Percentiles rank a stretch among this genome's conserved stretches.
phyloP scores from a whole-genome alignment of 2,888 invertebrate genomes.

The Napeogenes inachia region DNA sequence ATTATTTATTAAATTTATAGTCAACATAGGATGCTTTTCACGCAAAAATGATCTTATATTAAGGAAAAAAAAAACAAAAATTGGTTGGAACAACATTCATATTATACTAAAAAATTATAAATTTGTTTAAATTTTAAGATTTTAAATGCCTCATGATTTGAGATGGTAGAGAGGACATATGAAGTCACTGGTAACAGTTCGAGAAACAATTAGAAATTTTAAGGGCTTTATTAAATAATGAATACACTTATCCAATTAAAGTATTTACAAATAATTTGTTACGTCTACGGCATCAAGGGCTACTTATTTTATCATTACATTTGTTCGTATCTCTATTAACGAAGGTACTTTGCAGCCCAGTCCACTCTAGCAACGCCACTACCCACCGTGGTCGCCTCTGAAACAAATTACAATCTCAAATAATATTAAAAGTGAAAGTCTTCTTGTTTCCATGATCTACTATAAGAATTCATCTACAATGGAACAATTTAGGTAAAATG shows the following conservation, averaged over 20 bases:
- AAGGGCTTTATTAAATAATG: not conserved
- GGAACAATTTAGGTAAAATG: too few relatives aligned
- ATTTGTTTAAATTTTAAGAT: too few relatives aligned
- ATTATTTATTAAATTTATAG: too few relatives aligned
- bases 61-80: too few relatives aligned
- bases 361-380: slow-evolving; percentile 78
- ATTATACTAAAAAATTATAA: too few relatives aligned
- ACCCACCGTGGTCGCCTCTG: slow-evolving; percentile 59
- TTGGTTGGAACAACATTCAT: too few relatives aligned
- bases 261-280: not conserved
- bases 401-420: slow-evolving; percentile 28
- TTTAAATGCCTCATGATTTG: not conserved
- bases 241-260: slow-evolving; percentile 5
- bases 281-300: not conserved
- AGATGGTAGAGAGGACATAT: not conserved
- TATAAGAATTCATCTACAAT: too few relatives aligned
- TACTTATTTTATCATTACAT: not conserved
- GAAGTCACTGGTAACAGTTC: not conserved
- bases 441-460: too few relatives aligned
- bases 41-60: too few relatives aligned
- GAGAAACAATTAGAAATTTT: not conserved
- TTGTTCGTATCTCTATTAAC: slow-evolving; percentile 38
- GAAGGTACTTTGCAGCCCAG: slow-evolving; percentile 88
- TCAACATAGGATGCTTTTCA: too few relatives aligned
- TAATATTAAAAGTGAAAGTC: not conserved